phyloP scores from a whole-genome alignment of 2,113 vertebrate species.

The Seriola dumerili region DNA sequence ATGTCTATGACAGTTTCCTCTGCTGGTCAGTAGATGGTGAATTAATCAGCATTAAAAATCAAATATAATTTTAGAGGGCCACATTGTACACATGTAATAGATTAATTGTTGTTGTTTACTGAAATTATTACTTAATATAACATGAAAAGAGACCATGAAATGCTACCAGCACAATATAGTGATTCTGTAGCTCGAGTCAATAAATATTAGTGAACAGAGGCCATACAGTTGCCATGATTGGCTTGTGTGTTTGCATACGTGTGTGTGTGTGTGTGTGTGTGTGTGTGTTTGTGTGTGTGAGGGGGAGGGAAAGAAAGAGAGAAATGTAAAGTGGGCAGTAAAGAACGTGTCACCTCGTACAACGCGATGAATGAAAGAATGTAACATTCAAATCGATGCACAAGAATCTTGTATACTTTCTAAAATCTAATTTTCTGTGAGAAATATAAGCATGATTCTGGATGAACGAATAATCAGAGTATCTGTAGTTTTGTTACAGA shows the following conservation, averaged over 20 bases:
- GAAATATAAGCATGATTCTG: not conserved
- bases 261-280: not conserved
- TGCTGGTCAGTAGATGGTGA: too few relatives aligned
- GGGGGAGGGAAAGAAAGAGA: not conserved
- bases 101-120: not conserved
- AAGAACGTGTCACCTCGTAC: not conserved
- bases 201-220: not conserved
- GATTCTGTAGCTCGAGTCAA: not conserved
- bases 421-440: not conserved
- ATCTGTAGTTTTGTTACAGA: not conserved
- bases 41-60: too few relatives aligned
- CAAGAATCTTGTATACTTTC: constrained; percentile 1
- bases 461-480: not conserved
- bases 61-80: too few relatives aligned
- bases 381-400: not conserved
- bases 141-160: not conserved
- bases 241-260: not conserved
- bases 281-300: not conserved
- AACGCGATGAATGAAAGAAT: not conserved
- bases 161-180: not conserved
- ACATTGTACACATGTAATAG: not conserved
- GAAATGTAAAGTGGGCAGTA: not conserved
- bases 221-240: not conserved
- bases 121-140: not conserved
- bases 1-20: too few relatives aligned